These are phyloP conservation scores for Maniola jurtina DNA, from an alignment of 1,140 invertebrate species.

Conservation along the genomic window DNA sequence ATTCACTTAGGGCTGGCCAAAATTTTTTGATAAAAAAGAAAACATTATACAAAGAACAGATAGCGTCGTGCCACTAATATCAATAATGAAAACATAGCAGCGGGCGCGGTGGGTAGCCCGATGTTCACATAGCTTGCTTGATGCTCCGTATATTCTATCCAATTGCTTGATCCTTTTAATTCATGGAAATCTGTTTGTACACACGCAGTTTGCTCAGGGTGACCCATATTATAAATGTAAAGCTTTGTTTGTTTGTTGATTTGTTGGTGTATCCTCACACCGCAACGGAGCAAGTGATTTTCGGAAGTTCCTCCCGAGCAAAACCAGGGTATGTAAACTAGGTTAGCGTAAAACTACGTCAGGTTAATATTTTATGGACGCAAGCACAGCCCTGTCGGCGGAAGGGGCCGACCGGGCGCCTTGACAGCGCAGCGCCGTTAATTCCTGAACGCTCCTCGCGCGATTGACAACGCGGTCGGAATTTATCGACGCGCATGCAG, in stretches of 20 bases:
- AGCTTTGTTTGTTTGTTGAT: no score
- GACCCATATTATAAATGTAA: no score
- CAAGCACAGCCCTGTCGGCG: conserved; percentile 43
- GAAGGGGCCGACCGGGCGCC: conserved; percentile 50
- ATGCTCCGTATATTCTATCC: no score
- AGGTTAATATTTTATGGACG: conserved; percentile 3
- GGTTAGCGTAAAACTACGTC: neutral
- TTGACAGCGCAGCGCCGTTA: conserved; percentile 70
- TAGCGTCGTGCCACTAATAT: conserved; percentile 27
- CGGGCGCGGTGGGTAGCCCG: conserved; percentile 36
- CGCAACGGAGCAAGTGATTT: no score
- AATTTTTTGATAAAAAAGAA: no score
- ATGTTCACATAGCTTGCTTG: no score
- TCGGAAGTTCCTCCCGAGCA: no score
- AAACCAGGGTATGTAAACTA: no score
- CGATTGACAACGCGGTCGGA: conserved; percentile 74
- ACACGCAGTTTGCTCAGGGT: conserved; percentile 52
- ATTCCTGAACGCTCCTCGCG: conserved; percentile 69
- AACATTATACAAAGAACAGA: neutral
- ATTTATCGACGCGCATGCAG: conserved; percentile 70
- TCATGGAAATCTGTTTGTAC: conserved; percentile 54
- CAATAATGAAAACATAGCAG: conserved; percentile 38
- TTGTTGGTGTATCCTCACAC: no score
- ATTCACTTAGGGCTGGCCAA: conserved; percentile 50
- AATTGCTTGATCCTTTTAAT: conserved; percentile 41